Base-by-base conservation (phyloP, 2,113 vertebrate species). In the Agapornis roseicollis region DNA sequence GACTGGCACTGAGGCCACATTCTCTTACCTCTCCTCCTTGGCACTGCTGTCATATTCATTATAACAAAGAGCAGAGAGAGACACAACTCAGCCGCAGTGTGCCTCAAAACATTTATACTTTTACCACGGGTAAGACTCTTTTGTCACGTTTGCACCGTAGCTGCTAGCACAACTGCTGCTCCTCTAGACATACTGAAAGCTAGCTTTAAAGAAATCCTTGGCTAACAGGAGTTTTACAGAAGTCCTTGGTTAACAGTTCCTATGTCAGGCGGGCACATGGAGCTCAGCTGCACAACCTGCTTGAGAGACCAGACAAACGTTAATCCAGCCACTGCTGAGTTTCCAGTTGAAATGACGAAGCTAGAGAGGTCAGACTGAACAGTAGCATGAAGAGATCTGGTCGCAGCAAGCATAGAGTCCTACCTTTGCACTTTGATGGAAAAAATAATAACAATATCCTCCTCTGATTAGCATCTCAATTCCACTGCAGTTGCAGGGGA, bases 401-500 rank as follows among this genome's bases (percentile, higher is more conserved):
- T 78, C 64, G 46, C 19, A 74, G 58, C 35, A 77, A 65, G 17
- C 22, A 52, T 1, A 31, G 24, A 58, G 58, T 35, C 28, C 33
- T 73, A 85, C 47, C 39, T 87, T 70, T 56, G 58, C 37, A 41
- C 35, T 80, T 80, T 3, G 82, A 35, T 66, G 50, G 55, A 33
- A 88, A 93, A 94, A 95, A 69, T 18, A 79, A 22, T 14, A 89
- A 79, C 31, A 69, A n/a, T 42, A 81, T 61, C 49, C 25, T 88
- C 28, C 53, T 80, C 44, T 37, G 66, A 77, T 82, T 61, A 95
- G 53, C 49, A 85, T 80, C 37, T 79, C 61, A 33, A 31, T 61
- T 44, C n/a, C 64, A 39, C 49, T 0, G 2, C 39, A 85, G 65
- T 8, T 63, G 53, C 66, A 76, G 58, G 19, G 46, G 25, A 80